Evolutionary conservation across 2,113 vertebrate genomes (phyloP).

Genomic region (Dipodomys merriami): DNA sequence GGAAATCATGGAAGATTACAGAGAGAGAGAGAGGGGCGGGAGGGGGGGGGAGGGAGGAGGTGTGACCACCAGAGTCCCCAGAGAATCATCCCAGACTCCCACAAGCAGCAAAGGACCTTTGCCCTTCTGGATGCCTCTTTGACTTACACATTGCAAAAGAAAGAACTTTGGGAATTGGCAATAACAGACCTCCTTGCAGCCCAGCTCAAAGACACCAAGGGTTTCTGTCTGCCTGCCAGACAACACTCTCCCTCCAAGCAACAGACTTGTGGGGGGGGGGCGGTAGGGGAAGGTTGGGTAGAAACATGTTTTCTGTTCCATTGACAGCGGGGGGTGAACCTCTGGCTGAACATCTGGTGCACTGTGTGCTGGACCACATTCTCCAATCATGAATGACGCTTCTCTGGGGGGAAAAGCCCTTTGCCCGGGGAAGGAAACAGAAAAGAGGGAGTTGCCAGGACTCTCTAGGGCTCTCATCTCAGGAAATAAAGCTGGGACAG

Average conservation of each 20-base stretch:
- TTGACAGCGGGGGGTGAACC: conserved; percentile 42
- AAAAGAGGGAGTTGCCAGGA: conserved; percentile 66
- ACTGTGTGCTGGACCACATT: not conserved
- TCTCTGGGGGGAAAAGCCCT: conserved; percentile 64
- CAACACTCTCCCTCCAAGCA: not conserved
- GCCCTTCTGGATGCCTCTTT: not conserved
- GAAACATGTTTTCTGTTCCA: conserved; percentile 63
- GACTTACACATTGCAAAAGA: not conserved
- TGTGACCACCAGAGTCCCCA: not conserved
- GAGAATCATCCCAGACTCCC: not conserved
- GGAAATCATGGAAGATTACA: not conserved
- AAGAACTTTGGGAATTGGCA: conserved; percentile 4
- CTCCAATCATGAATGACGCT: conserved; percentile 61
- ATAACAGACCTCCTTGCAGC: not conserved
- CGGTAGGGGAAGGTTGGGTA: not conserved
- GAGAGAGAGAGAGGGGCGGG: not conserved
- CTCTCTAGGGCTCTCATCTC: conserved; percentile 63
- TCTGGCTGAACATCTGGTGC: conserved; percentile 40
- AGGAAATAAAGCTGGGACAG: conserved; percentile 74
- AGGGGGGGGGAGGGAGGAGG: not conserved
- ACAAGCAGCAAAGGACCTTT: not conserved
- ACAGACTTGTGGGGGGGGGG: not conserved
- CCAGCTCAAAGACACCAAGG: conserved; percentile 32
- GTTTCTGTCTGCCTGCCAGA: conserved; percentile 9
- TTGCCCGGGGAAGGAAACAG: conserved; percentile 69